phyloP scores from a whole-genome alignment of 2,888 invertebrate genomes.

The Conomelus anceps region DNA sequence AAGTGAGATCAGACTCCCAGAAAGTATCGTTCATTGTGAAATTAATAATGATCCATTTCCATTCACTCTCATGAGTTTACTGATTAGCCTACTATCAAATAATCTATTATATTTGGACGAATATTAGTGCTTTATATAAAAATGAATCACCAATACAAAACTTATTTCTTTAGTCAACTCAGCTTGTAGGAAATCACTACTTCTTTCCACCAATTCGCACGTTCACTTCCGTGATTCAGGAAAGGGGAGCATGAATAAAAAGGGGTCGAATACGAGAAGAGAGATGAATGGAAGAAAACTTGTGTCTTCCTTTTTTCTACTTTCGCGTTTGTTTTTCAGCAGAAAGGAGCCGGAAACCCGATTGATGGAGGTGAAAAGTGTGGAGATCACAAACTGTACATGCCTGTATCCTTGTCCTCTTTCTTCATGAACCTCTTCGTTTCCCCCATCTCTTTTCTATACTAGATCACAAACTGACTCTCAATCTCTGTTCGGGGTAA shows the following conservation, averaged over 20 bases:
- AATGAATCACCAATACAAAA: neutral
- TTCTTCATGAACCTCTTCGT: too few species aligned
- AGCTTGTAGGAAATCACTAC: neutral
- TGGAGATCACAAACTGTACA: neutral
- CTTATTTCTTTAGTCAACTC: neutral
- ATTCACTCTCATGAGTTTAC: too few species aligned
- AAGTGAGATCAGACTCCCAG: too few species aligned
- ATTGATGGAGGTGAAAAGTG: neutral
- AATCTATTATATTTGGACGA: neutral
- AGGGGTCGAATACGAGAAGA: too few species aligned
- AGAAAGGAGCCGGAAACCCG: neutral
- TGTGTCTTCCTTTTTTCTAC: neutral
- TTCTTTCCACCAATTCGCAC: neutral
- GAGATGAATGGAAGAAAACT: neutral
- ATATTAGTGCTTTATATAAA: neutral
- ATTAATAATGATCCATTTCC: too few species aligned
- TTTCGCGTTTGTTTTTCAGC: neutral
- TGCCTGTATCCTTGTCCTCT: too few species aligned
- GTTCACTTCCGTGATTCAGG: neutral
- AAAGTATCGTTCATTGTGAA: too few species aligned
- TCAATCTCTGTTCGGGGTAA: neutral
- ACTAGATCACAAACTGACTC: neutral
- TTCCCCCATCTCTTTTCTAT: neutral
- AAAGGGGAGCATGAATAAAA: neutral
- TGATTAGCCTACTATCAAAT: neutral